These are phyloP conservation scores for Pipistrellus nathusii DNA, from an alignment of 2,797 vertebrate genomes.

Conservation along the genomic window DNA sequence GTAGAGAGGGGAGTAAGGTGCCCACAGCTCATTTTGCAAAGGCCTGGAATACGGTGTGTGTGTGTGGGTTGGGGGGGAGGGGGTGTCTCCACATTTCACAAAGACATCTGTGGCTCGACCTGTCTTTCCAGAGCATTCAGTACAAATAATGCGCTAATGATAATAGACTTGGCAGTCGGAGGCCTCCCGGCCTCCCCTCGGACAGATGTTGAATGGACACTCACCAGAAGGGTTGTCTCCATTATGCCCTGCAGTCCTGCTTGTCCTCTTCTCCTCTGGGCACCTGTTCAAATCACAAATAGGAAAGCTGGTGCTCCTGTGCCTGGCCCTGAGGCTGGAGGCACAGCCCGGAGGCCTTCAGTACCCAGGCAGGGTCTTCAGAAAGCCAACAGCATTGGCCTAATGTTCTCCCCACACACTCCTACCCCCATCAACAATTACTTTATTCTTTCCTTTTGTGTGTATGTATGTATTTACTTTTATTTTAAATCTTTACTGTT, in stretches of 20 bases:
- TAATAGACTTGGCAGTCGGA: conserved; percentile 70
- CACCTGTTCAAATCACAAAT: conserved; percentile 77
- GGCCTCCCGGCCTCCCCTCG: not conserved
- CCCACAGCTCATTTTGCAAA: not conserved
- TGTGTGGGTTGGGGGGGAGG: no score
- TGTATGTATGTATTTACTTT: no score
- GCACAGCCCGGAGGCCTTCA: not conserved
- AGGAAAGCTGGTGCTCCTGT: conserved; percentile 37
- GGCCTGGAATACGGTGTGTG: not conserved
- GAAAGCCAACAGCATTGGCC: conserved; percentile 36
- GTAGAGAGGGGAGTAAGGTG: not conserved
- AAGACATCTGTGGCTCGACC: conserved; percentile 57
- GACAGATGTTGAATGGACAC: conserved; percentile 83
- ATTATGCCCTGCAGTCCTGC: conserved; percentile 74
- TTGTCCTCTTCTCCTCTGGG: conserved; percentile 74
- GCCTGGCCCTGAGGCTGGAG: conserved; percentile 66
- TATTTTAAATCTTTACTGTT: no score
- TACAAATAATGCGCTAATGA: conserved; percentile 68
- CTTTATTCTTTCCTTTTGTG: no score
- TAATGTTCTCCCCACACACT: not conserved
- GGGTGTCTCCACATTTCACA: not conserved
- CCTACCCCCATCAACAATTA: no score
- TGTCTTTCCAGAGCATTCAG: conserved; percentile 52
- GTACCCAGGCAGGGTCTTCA: not conserved
- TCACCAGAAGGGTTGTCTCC: conserved; percentile 75